These are phyloP conservation scores for Asarcornis scutulata DNA, from an alignment of 2,113 vertebrate species.

Conservation along the genomic window DNA sequence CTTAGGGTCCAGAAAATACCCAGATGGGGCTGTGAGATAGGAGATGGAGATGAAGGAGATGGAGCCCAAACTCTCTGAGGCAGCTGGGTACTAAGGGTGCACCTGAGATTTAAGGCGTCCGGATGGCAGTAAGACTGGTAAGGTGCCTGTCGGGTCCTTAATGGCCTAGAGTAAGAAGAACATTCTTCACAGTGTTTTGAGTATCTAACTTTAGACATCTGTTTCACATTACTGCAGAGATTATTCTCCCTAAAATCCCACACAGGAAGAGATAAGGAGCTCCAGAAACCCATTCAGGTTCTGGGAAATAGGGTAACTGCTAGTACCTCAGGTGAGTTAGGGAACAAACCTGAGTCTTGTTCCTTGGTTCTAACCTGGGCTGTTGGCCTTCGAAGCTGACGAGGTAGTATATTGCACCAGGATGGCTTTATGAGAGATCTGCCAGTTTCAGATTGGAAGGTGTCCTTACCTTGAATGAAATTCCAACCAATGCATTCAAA, in stretches of 20 bases:
- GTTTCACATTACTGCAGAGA: background rate
- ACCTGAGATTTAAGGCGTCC: background rate
- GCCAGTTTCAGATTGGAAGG: background rate
- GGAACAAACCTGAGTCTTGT: background rate
- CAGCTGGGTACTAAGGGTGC: background rate
- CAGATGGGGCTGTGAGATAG: accelerated
- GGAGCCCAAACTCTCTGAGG: background rate
- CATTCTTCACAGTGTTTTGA: background rate
- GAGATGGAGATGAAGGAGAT: background rate
- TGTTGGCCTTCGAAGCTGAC: background rate
- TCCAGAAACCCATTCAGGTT: background rate
- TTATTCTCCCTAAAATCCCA: background rate
- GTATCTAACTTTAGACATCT: background rate
- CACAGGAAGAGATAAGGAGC: background rate
- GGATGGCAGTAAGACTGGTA: background rate
- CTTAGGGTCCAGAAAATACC: background rate
- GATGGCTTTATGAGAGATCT: background rate
- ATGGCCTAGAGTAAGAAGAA: background rate
- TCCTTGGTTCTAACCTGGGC: background rate
- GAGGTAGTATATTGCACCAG: accelerated
- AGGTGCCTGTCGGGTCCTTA: accelerated
- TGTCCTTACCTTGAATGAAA: background rate
- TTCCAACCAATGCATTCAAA: background rate
- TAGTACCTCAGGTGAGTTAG: background rate
- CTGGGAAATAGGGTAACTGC: background rate